Evolutionary conservation across 2,113 vertebrate genomes (phyloP).

Genomic region (Damaliscus lunatus): DNA sequence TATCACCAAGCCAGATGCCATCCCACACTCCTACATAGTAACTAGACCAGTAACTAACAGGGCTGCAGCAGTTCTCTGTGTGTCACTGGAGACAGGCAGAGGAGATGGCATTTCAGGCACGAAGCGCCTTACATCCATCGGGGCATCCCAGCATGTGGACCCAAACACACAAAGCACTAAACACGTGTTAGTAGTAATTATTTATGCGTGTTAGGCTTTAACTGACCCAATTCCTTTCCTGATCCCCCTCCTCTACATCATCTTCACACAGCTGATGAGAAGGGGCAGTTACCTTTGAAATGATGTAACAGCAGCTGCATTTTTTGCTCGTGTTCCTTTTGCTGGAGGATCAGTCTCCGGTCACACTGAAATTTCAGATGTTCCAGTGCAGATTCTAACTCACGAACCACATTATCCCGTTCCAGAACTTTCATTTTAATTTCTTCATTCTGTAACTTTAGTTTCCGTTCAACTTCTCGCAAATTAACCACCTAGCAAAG

Average conservation of each 20-base stretch:
- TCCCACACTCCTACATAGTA: background rate
- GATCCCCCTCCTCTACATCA: background rate
- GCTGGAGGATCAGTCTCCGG: constrained; percentile 85
- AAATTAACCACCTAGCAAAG: constrained; percentile 87
- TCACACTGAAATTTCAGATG: constrained; percentile 85
- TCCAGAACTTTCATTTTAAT: constrained; percentile 84
- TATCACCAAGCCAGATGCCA: background rate
- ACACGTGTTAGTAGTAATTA: background rate
- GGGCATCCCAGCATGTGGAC: background rate
- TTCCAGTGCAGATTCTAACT: constrained; percentile 86
- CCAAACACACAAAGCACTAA: background rate
- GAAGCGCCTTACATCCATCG: background rate
- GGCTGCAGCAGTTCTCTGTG: background rate
- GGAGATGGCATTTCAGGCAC: background rate
- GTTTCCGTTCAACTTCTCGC: constrained; percentile 81
- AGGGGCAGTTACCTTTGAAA: constrained; percentile 82
- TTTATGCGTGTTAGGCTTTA: background rate
- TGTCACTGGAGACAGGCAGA: background rate
- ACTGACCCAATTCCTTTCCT: background rate
- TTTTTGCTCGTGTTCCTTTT: constrained; percentile 88
- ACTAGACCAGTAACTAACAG: background rate
- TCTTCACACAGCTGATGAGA: background rate
- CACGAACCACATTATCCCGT: constrained; percentile 75
- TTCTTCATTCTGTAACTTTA: constrained; percentile 86
- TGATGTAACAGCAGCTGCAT: constrained; percentile 85